Evolutionary conservation across 2,797 vertebrate genomes (phyloP).

Genomic region (Cossypha polioptera): DNA sequence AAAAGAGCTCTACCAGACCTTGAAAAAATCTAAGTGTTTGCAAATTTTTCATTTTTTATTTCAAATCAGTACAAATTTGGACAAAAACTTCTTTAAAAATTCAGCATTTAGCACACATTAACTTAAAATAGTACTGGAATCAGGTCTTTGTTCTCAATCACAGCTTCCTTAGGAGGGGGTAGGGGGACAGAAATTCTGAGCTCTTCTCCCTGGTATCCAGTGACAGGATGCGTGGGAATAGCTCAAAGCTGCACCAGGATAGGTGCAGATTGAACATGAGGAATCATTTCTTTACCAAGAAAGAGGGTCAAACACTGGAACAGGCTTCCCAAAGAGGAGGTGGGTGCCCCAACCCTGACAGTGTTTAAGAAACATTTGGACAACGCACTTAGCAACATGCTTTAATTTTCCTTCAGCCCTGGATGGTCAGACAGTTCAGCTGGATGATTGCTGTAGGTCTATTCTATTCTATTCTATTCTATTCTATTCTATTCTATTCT

Average conservation of each 20-base stretch:
- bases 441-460: rapidly evolving
- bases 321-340: neutral
- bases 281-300: neutral
- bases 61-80: neutral
- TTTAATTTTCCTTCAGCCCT: neutral
- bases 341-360: neutral
- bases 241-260: rapidly evolving
- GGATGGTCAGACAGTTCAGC: neutral
- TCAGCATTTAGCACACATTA: neutral
- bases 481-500: neutral
- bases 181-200: neutral
- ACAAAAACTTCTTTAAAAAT: neutral
- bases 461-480: no score
- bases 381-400: neutral
- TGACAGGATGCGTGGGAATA: rapidly evolving
- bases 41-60: neutral
- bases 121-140: neutral
- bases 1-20: neutral
- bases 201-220: neutral
- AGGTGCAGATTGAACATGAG: neutral
- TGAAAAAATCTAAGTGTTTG: neutral
- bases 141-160: neutral
- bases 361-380: neutral
- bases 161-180: neutral
- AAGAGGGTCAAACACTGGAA: neutral